Base-by-base conservation (phyloP, 2,888 invertebrate genomes). In the Siphlonurus alternatus region DNA sequence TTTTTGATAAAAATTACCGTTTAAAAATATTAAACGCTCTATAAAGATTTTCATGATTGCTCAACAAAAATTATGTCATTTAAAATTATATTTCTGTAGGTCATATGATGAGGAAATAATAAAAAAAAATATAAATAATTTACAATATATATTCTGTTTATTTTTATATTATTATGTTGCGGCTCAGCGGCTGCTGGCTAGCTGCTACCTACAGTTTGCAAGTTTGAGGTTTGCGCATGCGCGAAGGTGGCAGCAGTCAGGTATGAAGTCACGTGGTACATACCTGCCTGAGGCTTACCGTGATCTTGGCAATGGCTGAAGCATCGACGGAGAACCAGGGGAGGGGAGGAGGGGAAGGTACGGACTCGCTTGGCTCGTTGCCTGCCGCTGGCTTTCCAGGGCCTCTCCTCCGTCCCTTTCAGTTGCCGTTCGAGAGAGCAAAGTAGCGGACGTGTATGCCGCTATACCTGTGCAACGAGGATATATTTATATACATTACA, bases 271-370 rank as follows among this genome's bases (percentile, higher is more conserved):
- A 56, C 56, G 56, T 56, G 56, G 20, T 20, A 18, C 5, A n/a
- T 5, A n/a, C 5, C 5, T 18, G 56, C 56, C 19, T 22, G 19
- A 20, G 56, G 22, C 56, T 56, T n/a, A 20, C 56, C 56, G 56
- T 56, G 56, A 56, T 56, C 56, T 56, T 56, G 56, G 56, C 56
- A 56, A 56, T 56, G 56, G 38, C 15, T 38, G 38, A 38, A 38
- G 7, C 38, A 38, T 5, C 15, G 38, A 15, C 5, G 38, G 38
- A 15, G 38, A 38, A 38, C 5, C 38, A 38, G 38, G 15, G 38
- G 38, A 38, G 15, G 38, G 38, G 38, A 38, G 38, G 38, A 38
- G 15, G 38, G 5, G 38, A 38, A 38, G 38, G 7, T 10, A 38
- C 38, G 15, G 15, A 15, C 38, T n/a, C 7, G 38, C 38, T 38